Base-by-base conservation (phyloP, 2,113 vertebrate species). In the Phalacrocorax aristotelis region DNA sequence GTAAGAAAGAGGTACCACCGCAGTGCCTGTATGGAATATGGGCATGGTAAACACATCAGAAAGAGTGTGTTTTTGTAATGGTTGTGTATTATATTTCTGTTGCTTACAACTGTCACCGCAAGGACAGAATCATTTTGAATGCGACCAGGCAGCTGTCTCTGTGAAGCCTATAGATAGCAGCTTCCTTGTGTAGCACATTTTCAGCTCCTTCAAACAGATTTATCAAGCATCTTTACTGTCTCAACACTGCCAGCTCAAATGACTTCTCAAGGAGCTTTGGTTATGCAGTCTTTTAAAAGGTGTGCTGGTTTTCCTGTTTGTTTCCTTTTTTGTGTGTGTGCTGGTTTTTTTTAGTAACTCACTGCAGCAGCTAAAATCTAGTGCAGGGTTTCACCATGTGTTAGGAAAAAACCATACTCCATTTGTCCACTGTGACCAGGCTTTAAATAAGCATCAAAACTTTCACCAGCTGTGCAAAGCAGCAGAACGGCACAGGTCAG, bases 151-250 rank as follows among this genome's bases (percentile, higher is more conserved):
- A 96, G 95, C 90, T 93, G 95, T 85, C 95, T 78, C 82, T 90
- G 88, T 46, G 76, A 90, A 86, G 81, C 89, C 94, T 96, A 93
- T 91, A 94, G 96, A 97, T 97, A 95, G 96, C 95, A 95, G 92
- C 96, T 96, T 88, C 89, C 94, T 94, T 93, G 90, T 92, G 94
- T 89, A 87, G 93, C 91, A 76, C 83, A 84, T 95, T 97, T 97
- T 87, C 92, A 96, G 95, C 92, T 96, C 94, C 89, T 91, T 86
- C 93, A 93, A 84, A 96, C 92, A 96, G 84, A 89, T 97, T 97
- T 93, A 92, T 95, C 91, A 89, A 88, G 72, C 95, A 94, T 97
- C 95, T 95, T 97, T 83, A 55, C 93, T 77, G 92, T 87, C 96
- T 95, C 87, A 94, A 83, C 91, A 54, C 94, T 96, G 97, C 95